Percentiles rank a stretch among this genome's conserved stretches.
Conservation (phyloP, 1,140 invertebrate species). For the Drosophila pruinosa region DNA sequence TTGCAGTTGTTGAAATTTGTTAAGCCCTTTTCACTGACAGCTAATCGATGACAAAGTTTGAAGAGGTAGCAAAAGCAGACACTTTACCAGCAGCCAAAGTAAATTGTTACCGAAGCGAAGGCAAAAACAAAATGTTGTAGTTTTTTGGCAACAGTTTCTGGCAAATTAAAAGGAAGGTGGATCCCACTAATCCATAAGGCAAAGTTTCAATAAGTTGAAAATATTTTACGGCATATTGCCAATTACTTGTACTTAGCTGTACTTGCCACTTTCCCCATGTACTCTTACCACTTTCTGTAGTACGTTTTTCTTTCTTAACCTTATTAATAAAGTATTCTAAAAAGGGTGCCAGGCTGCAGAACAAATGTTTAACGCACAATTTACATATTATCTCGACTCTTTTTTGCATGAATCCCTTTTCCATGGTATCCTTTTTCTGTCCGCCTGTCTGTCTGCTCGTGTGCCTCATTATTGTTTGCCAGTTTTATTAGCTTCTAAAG, state of each 20-base stretch:
- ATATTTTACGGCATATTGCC: background rate
- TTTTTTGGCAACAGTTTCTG: conserved; percentile 3
- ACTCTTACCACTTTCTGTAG: background rate
- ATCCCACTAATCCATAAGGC: background rate
- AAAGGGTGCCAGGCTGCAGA: background rate
- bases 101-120: conserved; percentile 1
- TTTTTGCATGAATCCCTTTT: conserved; percentile 12
- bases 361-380: conserved; percentile 41
- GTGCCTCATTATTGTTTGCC: conserved; percentile 63
- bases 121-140: background rate
- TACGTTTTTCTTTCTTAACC: background rate
- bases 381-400: conserved; percentile 64
- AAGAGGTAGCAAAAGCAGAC: background rate
- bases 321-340: background rate
- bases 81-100: background rate
- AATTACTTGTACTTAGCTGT: background rate
- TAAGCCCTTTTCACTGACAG: conserved; percentile 17
- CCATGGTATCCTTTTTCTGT: background rate
- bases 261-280: background rate
- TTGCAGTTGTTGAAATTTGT: conserved; percentile 6
- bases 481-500: conserved; percentile 74
- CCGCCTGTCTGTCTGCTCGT: conserved; percentile 14
- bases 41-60: conserved; percentile 30
- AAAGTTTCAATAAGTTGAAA: background rate
- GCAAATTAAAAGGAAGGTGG: no score